phyloP scores from a whole-genome alignment of 2,888 invertebrate species.

The Diplolepis rosae region DNA sequence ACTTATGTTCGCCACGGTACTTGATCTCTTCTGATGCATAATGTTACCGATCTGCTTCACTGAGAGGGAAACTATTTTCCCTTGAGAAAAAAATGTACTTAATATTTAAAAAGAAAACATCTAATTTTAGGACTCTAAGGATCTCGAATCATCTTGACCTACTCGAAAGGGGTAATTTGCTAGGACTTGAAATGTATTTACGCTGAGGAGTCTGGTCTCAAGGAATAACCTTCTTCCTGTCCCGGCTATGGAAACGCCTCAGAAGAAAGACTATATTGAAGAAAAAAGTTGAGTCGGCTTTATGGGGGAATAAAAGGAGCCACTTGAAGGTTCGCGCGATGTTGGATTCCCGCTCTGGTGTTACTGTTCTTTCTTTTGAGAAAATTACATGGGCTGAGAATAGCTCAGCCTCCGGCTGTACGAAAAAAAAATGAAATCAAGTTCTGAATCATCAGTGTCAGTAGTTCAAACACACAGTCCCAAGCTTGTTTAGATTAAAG shows the following conservation, averaged over 20 bases:
- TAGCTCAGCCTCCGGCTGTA: slow-evolving; percentile 1
- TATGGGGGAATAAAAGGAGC: slow-evolving; percentile 17
- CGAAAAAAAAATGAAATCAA: too few relatives aligned
- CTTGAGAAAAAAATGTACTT: too few relatives aligned
- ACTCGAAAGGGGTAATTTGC: neutral
- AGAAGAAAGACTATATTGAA: slow-evolving; percentile 6
- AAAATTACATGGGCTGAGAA: slow-evolving; percentile 18
- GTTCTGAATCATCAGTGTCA: too few relatives aligned
- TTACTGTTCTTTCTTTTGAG: slow-evolving; percentile 15
- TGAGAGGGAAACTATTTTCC: neutral
- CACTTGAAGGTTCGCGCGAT: neutral
- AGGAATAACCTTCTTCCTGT: neutral
- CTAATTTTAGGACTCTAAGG: neutral
- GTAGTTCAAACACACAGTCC: too few relatives aligned
- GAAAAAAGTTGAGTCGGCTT: neutral
- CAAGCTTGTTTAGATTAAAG: too few relatives aligned
- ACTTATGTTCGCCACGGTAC: neutral
- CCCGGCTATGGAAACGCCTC: slow-evolving; percentile 2
- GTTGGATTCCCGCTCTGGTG: slow-evolving; percentile 5
- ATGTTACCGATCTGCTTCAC: neutral
- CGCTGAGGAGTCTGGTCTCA: too few relatives aligned
- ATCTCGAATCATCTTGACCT: neutral
- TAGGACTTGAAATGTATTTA: neutral
- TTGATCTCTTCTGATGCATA: neutral
- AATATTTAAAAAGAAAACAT: too few relatives aligned